Percentiles rank a stretch among this genome's conserved stretches.
These are phyloP conservation scores for Terebella lapidaria DNA, from an alignment of 2,888 invertebrate genomes.

Conservation along the genomic window DNA sequence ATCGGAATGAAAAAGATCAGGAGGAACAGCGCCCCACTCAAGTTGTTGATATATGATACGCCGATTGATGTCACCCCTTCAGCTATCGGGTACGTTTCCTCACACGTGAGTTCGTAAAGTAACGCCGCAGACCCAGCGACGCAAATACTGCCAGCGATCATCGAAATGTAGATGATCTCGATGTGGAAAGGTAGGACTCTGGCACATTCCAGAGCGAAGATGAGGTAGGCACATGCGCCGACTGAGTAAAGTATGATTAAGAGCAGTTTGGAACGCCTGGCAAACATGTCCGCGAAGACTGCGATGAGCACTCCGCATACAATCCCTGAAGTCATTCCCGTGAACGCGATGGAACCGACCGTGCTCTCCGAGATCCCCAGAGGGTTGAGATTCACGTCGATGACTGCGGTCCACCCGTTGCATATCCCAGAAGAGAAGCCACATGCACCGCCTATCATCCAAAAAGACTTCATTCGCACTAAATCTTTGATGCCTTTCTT, in stretches of 20 bases:
- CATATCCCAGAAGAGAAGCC: constrained; percentile 27
- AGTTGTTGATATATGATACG: constrained; percentile 35
- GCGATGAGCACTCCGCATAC: neutral
- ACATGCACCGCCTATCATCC: constrained; percentile 28
- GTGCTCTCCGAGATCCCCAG: neutral
- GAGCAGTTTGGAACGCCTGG: neutral
- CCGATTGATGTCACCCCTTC: constrained; percentile 34
- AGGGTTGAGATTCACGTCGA: constrained; percentile 1
- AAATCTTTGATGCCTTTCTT: constrained; percentile 26
- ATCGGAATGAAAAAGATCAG: neutral
- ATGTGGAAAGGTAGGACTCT: neutral
- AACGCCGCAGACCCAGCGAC: constrained; percentile 15
- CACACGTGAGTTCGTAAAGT: constrained; percentile 26
- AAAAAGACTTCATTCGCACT: constrained; percentile 27
- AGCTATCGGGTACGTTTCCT: constrained; percentile 23
- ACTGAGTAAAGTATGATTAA: neutral
- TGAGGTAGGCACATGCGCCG: neutral
- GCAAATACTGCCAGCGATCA: constrained; percentile 9
- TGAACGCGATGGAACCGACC: neutral
- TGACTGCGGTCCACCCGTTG: constrained; percentile 5
- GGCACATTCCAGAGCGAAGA: neutral
- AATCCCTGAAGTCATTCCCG: neutral
- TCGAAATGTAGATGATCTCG: constrained; percentile 15
- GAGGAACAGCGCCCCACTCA: constrained; percentile 33
- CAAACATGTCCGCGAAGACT: neutral